Base-by-base conservation (phyloP, 92 coral and sea anemone species). In the Hydrozoanthus gracilis region DNA sequence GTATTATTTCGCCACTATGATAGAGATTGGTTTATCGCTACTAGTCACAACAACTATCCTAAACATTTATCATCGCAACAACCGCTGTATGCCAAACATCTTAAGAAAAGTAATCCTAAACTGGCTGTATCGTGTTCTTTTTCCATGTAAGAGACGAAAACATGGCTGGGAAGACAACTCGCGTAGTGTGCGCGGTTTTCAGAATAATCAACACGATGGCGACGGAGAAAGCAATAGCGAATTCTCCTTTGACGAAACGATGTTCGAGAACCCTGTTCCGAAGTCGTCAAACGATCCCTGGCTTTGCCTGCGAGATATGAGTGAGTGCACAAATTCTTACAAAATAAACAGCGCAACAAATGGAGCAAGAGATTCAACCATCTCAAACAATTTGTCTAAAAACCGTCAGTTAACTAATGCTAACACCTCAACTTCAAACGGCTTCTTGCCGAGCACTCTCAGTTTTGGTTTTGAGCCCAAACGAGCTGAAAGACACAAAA, bases 1-100 rank as follows among this genome's bases (percentile, higher is more conserved):
- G 89, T 91, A 87, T 52, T 91, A 91, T 71, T 88, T 91, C 70
- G 93, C 93, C 4, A 88, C 82, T 4, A 91, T 88, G 91, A 20
- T 91, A 13, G 93, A 91, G 69, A 91, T 91, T 8, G 91, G 93
- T 8, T 70, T 86, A 8, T 88, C 93, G 44, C 64, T 91, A 10
- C 49, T 89, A 4, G 93, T 88, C 3, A 91, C 93, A 2, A 91
- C 93, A 46, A 86, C 89, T 7, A 91, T 91, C 58, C 60, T 91
- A 58, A 91, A 91, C 15, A 88, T 91, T 18, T 88, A 91, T 16
- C 91, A 88, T 56, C 93, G 93, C 4, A 91, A 91, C 76, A 91
- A 89, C 55, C 82, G 91, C 20, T 77, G 91, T 7, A 91, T 91
- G 93, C 91, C 93, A 39, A 83, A 88, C 77, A 88, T 87, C 48